A percentile compares a stretch with the other conserved stretches of the same genome.
Conservation (phyloP, 2,113 vertebrate species). For the Colinus virginianus region DNA sequence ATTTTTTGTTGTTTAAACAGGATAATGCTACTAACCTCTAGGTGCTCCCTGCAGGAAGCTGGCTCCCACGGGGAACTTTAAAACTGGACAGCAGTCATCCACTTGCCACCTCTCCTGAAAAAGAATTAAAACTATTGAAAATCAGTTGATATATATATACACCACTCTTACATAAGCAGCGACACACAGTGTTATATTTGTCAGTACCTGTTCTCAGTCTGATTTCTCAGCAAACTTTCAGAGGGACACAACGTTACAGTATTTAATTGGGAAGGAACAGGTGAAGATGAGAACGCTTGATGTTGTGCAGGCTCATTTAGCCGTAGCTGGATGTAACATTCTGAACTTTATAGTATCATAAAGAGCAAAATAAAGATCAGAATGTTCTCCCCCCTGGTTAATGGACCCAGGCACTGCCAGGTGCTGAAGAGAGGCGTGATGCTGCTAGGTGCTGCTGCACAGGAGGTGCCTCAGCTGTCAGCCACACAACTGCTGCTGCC, state of each 20-base stretch:
- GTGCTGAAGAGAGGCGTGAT: conserved; percentile 2
- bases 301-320: conserved; percentile 7
- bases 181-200: background rate
- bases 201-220: background rate
- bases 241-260: background rate
- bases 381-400: conserved; percentile 23
- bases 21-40: background rate
- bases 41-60: background rate
- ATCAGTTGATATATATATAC: background rate
- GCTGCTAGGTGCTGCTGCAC: conserved; percentile 51
- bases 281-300: conserved; percentile 26
- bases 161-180: background rate
- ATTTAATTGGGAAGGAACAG: background rate
- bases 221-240: conserved; percentile 7
- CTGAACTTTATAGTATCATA: background rate
- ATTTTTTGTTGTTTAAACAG: background rate
- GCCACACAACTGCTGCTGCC: background rate
- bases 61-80: background rate
- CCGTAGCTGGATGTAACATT: conserved; percentile 19
- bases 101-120: background rate
- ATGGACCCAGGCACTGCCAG: conserved; percentile 29
- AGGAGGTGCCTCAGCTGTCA: conserved; percentile 42
- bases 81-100: background rate
- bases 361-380: conserved; percentile 23
- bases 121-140: background rate